Evolutionary conservation across 2,113 vertebrate species (phyloP).

Genomic region (Pyxicephalus adspersus): DNA sequence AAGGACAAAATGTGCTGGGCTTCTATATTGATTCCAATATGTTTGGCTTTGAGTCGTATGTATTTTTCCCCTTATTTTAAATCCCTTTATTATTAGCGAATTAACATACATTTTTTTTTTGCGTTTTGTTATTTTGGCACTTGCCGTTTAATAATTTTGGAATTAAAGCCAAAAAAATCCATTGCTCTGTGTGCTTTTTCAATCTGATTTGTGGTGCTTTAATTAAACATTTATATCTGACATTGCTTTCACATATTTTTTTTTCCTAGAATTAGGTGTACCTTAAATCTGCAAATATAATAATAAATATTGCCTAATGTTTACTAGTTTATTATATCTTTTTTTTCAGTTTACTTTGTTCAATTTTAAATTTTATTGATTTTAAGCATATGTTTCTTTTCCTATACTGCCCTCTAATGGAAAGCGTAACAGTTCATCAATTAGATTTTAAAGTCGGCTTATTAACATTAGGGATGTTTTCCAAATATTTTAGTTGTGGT

Average conservation of each 20-base stretch:
- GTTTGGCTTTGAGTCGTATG: constrained; percentile 7
- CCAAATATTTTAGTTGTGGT: not conserved
- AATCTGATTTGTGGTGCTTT: constrained; percentile 9
- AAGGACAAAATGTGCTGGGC: constrained; percentile 6
- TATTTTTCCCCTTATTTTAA: constrained; percentile 16
- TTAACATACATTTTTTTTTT: constrained; percentile 16
- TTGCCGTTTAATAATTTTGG: constrained; percentile 16
- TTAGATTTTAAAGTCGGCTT: constrained; percentile 1
- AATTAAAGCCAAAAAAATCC: not conserved
- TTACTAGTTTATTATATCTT: constrained; percentile 19
- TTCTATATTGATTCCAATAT: constrained; percentile 49
- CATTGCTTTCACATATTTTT: constrained; percentile 19
- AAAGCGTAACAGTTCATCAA: constrained; percentile 63
- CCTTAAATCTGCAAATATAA: constrained; percentile 17
- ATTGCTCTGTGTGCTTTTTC: not conserved
- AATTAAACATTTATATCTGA: constrained; percentile 25
- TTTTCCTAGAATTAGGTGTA: not conserved
- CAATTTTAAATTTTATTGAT: constrained; percentile 46
- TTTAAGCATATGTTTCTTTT: constrained; percentile 65
- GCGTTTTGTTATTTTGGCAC: not conserved
- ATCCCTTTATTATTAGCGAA: not conserved
- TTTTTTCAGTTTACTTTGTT: constrained; percentile 62
- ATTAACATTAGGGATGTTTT: not conserved
- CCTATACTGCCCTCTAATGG: constrained; percentile 84
- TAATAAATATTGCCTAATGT: not conserved